Evolutionary conservation across 2,113 vertebrate genomes (phyloP), one percentile per base, ranked within the genome.

Genomic region (Mus spicilegus): DNA sequence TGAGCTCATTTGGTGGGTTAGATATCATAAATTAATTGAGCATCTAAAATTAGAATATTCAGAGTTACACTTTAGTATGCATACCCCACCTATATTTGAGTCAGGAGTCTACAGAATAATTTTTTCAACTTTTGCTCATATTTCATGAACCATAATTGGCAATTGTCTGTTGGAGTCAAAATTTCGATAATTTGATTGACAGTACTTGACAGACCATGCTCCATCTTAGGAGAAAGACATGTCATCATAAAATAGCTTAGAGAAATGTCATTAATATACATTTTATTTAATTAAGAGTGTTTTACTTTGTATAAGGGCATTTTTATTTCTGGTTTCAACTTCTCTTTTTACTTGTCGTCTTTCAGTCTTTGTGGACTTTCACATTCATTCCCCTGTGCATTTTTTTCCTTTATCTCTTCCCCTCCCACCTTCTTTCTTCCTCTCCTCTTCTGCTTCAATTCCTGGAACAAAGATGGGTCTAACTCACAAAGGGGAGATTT

Each of bases 161-260:
- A 67, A 76, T 91, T 84, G 65, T 94, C 81, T 92, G n/a, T 89
- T 94, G 77, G 61, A 75, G 76, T 96, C 61, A 93, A 81, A 85
- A 75, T 24, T 95, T 58, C 78, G 65, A 65, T 82, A 42, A 72
- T 90, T 75, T 92, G 39, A 87, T 87, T 81, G 67, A 92, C 90
- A 51, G 51, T 72, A 92, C 86, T 72, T 75, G 56, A 87, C 11
- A 93, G 84, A 10, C 33, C 58, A 1, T 91, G 54, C 92, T 94
- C 81, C 49, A 92, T 85, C 65, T 93, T 54, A 69, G 65, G 20
- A 39, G 28, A 87, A 89, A 96, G 67, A 78, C 30, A n/a, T 77
- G 16, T 69, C 16, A 78, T 94, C 30, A 93, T 93, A 69, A 95
- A 81, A 86, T 96, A 93, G 51, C 96, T 95, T 85, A 75, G 91